Percentiles rank a stretch among this genome's conserved stretches.
Conservation (phyloP, 2,888 invertebrate genomes). For the Branchipolynoe longqiensis region DNA sequence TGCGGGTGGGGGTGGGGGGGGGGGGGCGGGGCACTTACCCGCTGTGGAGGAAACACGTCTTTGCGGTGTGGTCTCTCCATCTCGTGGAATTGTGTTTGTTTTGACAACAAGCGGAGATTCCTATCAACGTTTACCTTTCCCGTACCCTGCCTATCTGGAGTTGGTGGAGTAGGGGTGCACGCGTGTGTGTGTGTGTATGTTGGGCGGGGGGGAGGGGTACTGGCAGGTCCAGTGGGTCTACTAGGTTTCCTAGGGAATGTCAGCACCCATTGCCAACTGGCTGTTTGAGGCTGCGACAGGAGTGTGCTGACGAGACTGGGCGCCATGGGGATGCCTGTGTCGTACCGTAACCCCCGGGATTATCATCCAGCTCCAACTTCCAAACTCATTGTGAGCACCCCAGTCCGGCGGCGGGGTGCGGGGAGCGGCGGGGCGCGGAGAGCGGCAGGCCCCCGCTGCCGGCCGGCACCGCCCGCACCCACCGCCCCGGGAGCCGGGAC, state of each 20-base stretch:
- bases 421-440: neutral
- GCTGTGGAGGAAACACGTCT: too few relatives aligned
- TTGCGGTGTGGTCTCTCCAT: too few relatives aligned
- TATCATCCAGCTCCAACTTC: too few relatives aligned
- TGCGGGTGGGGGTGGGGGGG: neutral
- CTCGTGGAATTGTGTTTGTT: too few relatives aligned
- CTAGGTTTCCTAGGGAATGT: too few relatives aligned
- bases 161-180: too few relatives aligned
- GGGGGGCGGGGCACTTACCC: too few relatives aligned
- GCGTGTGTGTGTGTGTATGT: neutral
- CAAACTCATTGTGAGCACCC: neutral
- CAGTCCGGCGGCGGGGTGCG: neutral
- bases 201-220: neutral
- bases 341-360: too few relatives aligned
- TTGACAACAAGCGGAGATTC: conserved; percentile 56
- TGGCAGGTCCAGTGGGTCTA: too few relatives aligned
- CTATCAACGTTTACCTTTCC: conserved; percentile 55
- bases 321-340: neutral
- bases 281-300: conserved; percentile 16
- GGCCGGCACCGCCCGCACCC: neutral
- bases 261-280: too few relatives aligned
- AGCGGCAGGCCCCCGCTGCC: neutral
- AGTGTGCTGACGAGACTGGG: neutral
- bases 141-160: conserved; percentile 33
- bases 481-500: neutral